Conservation (phyloP, 2,888 invertebrate genomes). For the Neocrepidodera transversa region DNA sequence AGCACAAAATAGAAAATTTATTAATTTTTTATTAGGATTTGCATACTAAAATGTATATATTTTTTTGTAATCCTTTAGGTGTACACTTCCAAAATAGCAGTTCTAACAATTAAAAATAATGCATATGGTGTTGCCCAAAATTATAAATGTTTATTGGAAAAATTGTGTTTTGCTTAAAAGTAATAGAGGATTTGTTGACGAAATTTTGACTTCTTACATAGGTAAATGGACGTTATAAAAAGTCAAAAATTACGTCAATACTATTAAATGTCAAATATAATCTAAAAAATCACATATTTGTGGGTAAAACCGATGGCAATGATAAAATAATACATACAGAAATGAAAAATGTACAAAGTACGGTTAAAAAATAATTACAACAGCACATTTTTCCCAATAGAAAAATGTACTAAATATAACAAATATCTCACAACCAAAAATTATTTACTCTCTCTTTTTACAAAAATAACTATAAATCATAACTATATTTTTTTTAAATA, state of each 20-base stretch:
- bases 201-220: conserved; percentile 12
- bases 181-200: conserved; percentile 13
- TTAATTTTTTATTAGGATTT: too few species aligned
- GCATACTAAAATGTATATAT: too few species aligned
- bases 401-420: conserved; percentile 43
- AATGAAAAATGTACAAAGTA: conserved; percentile 38
- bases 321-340: conserved; percentile 43
- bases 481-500: conserved; percentile 28
- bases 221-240: conserved; percentile 12
- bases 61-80: too few species aligned
- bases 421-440: conserved; percentile 54
- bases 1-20: too few species aligned
- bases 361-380: conserved; percentile 40
- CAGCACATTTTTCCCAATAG: conserved; percentile 30
- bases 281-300: conserved; percentile 57
- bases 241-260: conserved; percentile 13
- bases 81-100: conserved; percentile 6
- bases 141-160: neutral
- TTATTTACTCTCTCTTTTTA: conserved; percentile 42
- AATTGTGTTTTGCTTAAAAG: conserved; percentile 9
- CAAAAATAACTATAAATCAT: conserved; percentile 42
- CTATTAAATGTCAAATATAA: conserved; percentile 28
- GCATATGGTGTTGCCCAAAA: neutral
- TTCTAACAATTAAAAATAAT: neutral
- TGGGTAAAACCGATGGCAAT: conserved; percentile 58